These are phyloP conservation scores for Rugalucina vietnamica DNA, from an alignment of 2,888 invertebrate species.

Conservation along the genomic window DNA sequence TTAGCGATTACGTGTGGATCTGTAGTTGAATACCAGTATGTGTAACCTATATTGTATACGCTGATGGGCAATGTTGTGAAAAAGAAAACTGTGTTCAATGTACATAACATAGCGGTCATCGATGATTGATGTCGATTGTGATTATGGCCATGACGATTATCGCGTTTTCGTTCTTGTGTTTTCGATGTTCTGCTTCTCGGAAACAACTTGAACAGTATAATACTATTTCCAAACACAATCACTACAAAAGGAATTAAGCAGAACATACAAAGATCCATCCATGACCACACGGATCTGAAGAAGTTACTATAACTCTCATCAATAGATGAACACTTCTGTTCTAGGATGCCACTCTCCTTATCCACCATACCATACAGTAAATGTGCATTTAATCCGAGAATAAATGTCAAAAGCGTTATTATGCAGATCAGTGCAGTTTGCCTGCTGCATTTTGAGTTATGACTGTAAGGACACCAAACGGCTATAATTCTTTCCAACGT, in stretches of 20 bases:
- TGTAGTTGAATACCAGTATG: conserved; percentile 56
- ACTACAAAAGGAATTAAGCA: conserved; percentile 72
- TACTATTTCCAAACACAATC: conserved; percentile 71
- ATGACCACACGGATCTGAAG: conserved; percentile 68
- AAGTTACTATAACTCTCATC: conserved; percentile 57
- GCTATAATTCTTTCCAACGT: conserved; percentile 76
- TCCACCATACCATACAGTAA: conserved; percentile 66
- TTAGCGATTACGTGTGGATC: conserved; percentile 13
- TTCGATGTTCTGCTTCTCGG: no score
- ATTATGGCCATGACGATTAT: no score
- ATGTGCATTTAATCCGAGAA: conserved; percentile 69
- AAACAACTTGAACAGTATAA: conserved; percentile 69
- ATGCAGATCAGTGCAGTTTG: conserved; percentile 49
- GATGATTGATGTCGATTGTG: no score
- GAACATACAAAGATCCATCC: conserved; percentile 75
- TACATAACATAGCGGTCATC: conserved; percentile 71
- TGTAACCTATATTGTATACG: conserved; percentile 64
- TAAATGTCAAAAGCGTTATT: conserved; percentile 44
- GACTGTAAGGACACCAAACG: conserved; percentile 72
- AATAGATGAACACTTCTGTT: conserved; percentile 52
- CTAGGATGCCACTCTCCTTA: background rate
- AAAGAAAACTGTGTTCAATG: conserved; percentile 71
- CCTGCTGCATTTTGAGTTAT: conserved; percentile 64
- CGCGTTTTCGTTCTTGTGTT: conserved; percentile 37
- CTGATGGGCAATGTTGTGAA: conserved; percentile 71